phyloP scores from a whole-genome alignment of 1,140 invertebrate genomes.

The Bicyclus anynana region DNA sequence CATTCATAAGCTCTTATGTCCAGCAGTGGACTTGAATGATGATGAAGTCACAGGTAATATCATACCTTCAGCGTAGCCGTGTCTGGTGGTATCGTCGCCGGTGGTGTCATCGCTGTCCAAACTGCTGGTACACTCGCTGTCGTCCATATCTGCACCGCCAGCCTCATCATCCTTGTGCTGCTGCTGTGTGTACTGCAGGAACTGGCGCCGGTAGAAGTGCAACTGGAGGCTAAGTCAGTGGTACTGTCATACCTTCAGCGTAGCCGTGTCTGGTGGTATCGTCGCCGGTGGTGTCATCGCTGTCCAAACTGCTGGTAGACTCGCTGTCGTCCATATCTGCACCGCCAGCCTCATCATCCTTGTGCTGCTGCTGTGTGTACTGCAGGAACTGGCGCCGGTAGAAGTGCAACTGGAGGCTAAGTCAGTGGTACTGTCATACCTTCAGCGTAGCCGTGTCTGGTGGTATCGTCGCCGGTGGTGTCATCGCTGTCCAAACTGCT shows the following conservation, averaged over 20 bases:
- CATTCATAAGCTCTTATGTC: no score
- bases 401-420: constrained; percentile 81
- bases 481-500: constrained; percentile 34
- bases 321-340: constrained; percentile 47
- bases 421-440: no score
- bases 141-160: constrained; percentile 37
- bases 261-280: constrained; percentile 27
- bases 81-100: constrained; percentile 25
- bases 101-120: constrained; percentile 32
- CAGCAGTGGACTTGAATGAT: no score
- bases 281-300: constrained; percentile 31
- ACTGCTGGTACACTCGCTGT: constrained; percentile 36
- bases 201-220: constrained; percentile 85
- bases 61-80: constrained; percentile 30
- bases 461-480: constrained; percentile 26
- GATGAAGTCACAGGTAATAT: no score
- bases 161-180: constrained; percentile 54
- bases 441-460: constrained; percentile 28
- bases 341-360: constrained; percentile 22
- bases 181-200: constrained; percentile 73
- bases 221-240: no score
- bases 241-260: constrained; percentile 30
- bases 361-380: constrained; percentile 75
- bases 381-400: constrained; percentile 82
- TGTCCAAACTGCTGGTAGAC: constrained; percentile 30